Conservation (phyloP, 2,888 invertebrate species). For the Myopa tessellatipennis region DNA sequence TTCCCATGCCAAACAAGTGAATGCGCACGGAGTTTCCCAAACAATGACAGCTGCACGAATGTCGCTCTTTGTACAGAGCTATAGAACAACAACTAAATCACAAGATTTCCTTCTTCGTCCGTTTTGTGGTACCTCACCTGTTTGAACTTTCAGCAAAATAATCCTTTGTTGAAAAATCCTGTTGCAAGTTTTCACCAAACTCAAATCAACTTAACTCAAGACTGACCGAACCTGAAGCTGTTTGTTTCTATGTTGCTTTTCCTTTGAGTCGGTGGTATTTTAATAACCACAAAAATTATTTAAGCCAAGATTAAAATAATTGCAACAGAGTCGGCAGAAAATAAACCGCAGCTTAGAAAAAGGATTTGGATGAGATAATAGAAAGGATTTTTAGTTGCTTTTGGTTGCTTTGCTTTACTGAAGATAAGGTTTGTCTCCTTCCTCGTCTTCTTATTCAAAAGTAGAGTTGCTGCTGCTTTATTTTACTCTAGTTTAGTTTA, state of each 20-base stretch:
- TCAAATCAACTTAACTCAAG: no score
- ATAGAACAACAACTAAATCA: not conserved
- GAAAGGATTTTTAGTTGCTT: constrained; percentile 17
- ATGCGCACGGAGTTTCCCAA: constrained; percentile 23
- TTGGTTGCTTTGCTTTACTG: not conserved
- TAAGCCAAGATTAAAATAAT: constrained; percentile 35
- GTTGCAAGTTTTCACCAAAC: not conserved
- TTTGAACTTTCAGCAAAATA: not conserved
- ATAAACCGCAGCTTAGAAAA: not conserved
- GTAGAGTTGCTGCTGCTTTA: no score
- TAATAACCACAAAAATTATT: constrained; percentile 35
- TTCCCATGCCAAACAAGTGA: constrained; percentile 20
- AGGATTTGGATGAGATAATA: constrained; percentile 4
- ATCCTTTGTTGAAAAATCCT: constrained; percentile 2
- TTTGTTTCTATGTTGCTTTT: not conserved
- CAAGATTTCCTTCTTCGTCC: not conserved
- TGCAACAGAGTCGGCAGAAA: constrained; percentile 1
- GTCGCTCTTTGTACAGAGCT: not conserved
- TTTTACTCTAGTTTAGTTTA: no score
- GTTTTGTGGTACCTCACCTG: not conserved
- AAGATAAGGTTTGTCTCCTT: no score
- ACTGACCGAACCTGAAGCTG: not conserved
- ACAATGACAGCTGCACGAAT: constrained; percentile 34
- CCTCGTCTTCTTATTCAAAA: no score
- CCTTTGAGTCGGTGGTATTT: constrained; percentile 22